Conservation (phyloP, 2,797 vertebrate species). For the Lithobates sylvaticus region DNA sequence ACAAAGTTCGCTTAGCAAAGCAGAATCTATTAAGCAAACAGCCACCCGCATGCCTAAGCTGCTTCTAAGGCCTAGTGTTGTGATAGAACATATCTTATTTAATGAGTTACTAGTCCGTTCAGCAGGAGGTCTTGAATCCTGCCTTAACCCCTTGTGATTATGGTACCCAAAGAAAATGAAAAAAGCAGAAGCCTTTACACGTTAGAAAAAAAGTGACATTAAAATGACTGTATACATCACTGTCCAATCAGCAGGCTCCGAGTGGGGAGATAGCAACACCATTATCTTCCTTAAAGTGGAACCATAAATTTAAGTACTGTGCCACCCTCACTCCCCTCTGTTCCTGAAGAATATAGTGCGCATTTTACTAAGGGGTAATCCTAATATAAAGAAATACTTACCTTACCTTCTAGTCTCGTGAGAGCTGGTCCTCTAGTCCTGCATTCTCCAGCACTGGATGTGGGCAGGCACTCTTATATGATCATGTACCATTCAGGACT, state of each 20-base stretch:
- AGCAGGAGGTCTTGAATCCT: not conserved
- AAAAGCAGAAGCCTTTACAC: not conserved
- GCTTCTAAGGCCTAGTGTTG: not conserved
- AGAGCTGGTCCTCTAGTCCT: too few species aligned
- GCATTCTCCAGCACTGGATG: too few species aligned
- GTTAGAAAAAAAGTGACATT: not conserved
- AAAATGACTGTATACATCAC: not conserved
- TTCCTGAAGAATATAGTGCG: too few species aligned
- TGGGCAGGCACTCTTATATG: too few species aligned
- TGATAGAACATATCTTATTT: not conserved
- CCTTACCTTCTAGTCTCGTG: too few species aligned
- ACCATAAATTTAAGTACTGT: too few species aligned
- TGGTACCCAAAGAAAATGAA: not conserved
- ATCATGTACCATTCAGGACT: too few species aligned
- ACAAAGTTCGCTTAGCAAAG: conserved; percentile 41
- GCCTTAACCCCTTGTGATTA: not conserved
- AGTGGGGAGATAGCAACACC: too few species aligned
- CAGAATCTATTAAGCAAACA: conserved; percentile 51
- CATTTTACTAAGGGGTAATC: too few species aligned
- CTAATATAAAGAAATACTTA: too few species aligned
- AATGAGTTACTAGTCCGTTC: not conserved
- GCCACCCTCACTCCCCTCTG: too few species aligned
- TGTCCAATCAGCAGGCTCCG: not conserved
- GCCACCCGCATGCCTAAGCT: conserved; percentile 25
- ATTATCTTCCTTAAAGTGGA: too few species aligned